Percentiles rank a stretch among this genome's conserved stretches.
Conservation (phyloP, 1,140 invertebrate genomes). For the Globodera ellingtonae region DNA sequence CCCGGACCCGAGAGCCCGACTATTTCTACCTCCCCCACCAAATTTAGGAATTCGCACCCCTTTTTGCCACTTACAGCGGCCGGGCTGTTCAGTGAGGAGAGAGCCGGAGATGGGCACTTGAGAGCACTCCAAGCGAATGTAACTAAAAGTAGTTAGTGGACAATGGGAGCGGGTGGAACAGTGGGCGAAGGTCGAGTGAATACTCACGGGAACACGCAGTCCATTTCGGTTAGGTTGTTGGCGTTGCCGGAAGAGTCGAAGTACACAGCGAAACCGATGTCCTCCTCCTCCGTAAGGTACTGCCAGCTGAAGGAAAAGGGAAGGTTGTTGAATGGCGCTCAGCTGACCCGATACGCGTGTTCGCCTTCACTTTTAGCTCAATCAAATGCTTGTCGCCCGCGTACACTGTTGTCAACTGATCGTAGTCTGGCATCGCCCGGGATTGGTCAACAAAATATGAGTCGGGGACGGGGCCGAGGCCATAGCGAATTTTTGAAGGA, state of each 20-base stretch:
- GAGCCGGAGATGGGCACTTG: slow-evolving; percentile 59
- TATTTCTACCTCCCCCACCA: no score
- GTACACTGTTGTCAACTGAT: slow-evolving; percentile 64
- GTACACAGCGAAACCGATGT: slow-evolving; percentile 63
- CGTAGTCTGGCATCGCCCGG: slow-evolving; percentile 61
- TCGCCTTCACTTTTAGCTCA: slow-evolving; percentile 59
- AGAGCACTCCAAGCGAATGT: slow-evolving; percentile 64
- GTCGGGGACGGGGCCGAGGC: slow-evolving; percentile 63
- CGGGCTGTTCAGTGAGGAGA: slow-evolving; percentile 54
- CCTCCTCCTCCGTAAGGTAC: slow-evolving; percentile 65
- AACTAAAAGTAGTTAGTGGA: slow-evolving; percentile 20
- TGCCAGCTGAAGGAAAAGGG: slow-evolving; percentile 54
- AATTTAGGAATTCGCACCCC: no score
- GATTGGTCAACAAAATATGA: slow-evolving; percentile 57
- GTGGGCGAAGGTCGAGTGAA: not conserved
- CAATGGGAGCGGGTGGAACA: not conserved
- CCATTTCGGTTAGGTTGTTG: slow-evolving; percentile 65
- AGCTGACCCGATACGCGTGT: slow-evolving; percentile 56
- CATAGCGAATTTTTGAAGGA: slow-evolving; percentile 60
- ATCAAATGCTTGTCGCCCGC: slow-evolving; percentile 64
- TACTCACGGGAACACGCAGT: slow-evolving; percentile 55
- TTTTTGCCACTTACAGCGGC: slow-evolving; percentile 50
- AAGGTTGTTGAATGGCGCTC: no score
- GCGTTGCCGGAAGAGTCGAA: slow-evolving; percentile 49
- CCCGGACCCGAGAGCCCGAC: not conserved